These are phyloP conservation scores for Leptinotarsa lineolata DNA, from an alignment of 1,140 invertebrate genomes.

Conservation along the genomic window DNA sequence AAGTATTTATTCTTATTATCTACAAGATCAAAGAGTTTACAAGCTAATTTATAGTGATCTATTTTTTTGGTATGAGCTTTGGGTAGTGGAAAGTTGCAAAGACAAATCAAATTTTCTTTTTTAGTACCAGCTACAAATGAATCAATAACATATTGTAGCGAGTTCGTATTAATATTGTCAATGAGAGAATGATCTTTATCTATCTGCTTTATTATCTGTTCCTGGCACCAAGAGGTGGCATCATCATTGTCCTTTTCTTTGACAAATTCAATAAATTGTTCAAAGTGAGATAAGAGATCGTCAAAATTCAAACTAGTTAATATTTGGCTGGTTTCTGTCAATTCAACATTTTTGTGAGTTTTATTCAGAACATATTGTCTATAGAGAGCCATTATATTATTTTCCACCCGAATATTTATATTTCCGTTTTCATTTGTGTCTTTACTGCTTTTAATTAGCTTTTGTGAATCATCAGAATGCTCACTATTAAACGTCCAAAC, in stretches of 20 bases:
- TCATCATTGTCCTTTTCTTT: constrained; percentile 35
- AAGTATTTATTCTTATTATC: constrained; percentile 34
- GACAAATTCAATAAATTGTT: constrained; percentile 37
- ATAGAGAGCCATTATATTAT: constrained; percentile 3
- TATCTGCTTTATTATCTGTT: constrained; percentile 44
- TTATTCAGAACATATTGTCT: constrained; percentile 44
- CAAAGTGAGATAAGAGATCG: constrained; percentile 30
- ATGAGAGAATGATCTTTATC: constrained; percentile 32
- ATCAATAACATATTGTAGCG: constrained; percentile 40
- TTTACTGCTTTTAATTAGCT: neutral
- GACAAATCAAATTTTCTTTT: constrained; percentile 36
- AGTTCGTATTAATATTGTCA: constrained; percentile 30
- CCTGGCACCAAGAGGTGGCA: constrained; percentile 45
- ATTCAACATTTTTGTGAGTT: constrained; percentile 38
- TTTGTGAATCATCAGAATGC: neutral
- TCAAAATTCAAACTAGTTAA: constrained; percentile 16
- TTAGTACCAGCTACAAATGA: constrained; percentile 41
- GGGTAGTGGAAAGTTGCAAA: constrained; percentile 51
- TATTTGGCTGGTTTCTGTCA: constrained; percentile 34
- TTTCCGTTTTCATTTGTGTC: neutral
- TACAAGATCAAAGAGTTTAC: constrained; percentile 36
- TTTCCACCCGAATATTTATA: neutral
- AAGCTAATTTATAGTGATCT: constrained; percentile 41
- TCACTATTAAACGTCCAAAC: neutral
- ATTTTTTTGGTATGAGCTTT: constrained; percentile 35